phyloP scores from a whole-genome alignment of 1,140 invertebrate genomes.

The Magallana ariakensis region DNA sequence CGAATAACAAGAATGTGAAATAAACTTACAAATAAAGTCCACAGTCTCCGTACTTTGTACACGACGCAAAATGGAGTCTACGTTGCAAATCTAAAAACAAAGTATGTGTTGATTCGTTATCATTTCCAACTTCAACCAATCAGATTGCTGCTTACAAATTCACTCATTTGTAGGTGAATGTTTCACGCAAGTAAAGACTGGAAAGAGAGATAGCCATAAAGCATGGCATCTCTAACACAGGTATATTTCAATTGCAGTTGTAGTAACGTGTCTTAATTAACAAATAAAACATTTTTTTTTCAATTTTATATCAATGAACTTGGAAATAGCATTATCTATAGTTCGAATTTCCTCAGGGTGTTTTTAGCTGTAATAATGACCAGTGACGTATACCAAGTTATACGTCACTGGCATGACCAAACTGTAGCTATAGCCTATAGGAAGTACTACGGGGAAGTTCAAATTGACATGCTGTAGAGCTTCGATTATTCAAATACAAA shows the following conservation, averaged over 20 bases:
- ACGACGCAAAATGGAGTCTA: conserved; percentile 44
- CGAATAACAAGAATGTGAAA: not conserved
- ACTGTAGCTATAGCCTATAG: too few species aligned
- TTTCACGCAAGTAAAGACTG: not conserved
- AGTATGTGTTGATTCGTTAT: not conserved
- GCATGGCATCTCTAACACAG: not conserved
- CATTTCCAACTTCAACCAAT: not conserved
- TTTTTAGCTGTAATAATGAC: not conserved
- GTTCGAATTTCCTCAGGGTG: not conserved
- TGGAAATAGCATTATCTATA: not conserved
- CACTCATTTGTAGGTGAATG: not conserved
- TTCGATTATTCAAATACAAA: too few species aligned
- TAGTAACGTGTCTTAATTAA: not conserved
- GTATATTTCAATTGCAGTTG: not conserved
- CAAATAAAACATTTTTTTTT: not conserved
- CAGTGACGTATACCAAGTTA: not conserved
- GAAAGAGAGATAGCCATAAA: not conserved
- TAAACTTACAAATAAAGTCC: conserved; percentile 11
- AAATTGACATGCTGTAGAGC: too few species aligned
- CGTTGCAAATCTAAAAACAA: conserved; percentile 16
- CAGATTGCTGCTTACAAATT: not conserved
- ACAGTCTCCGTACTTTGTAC: conserved; percentile 38
- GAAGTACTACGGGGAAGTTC: too few species aligned
- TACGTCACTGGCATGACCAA: too few species aligned
- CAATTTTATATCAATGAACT: not conserved